Percentiles rank a stretch among this genome's conserved stretches.
These are phyloP conservation scores for Enteromius thamalakanensis DNA, from an alignment of 2,797 vertebrate genomes.

Conservation along the genomic window DNA sequence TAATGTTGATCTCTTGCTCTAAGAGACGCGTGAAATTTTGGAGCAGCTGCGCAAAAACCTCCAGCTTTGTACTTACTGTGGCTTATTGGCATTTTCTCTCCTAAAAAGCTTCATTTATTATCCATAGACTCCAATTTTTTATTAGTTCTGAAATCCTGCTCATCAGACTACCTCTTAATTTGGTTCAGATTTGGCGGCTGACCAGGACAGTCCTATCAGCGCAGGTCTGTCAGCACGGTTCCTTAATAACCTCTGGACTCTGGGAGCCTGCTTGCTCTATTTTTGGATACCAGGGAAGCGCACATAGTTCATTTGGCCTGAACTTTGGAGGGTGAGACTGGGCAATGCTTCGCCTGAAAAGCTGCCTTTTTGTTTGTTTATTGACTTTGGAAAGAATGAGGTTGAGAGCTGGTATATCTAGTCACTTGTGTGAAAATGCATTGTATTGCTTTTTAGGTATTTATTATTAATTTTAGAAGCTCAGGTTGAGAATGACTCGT, in stretches of 20 bases:
- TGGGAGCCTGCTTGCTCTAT: constrained; percentile 65
- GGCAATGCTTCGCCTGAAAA: constrained; percentile 47
- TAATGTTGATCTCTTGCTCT: background rate
- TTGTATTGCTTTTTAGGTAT: background rate
- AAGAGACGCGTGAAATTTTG: background rate
- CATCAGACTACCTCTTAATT: background rate
- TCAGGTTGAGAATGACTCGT: background rate
- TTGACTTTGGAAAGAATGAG: constrained; percentile 48
- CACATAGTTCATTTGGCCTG: constrained; percentile 60
- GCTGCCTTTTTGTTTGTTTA: constrained; percentile 37
- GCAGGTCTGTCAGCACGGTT: constrained; percentile 51
- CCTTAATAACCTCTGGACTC: constrained; percentile 60
- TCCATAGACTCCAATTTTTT: background rate
- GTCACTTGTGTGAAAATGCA: background rate
- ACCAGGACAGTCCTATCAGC: constrained; percentile 33
- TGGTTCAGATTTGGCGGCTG: constrained; percentile 8
- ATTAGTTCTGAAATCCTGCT: background rate
- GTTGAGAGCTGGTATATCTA: background rate
- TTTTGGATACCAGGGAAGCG: constrained; percentile 70
- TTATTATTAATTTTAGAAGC: background rate
- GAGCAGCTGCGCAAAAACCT: background rate
- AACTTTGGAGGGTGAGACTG: constrained; percentile 65
- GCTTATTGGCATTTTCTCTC: background rate
- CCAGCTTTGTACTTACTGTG: background rate
- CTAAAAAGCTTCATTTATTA: background rate